A percentile compares a stretch with the other conserved stretches of the same genome.
Conservation (phyloP, 2,797 vertebrate genomes). For the Pantherophis alleghaniensis region DNA sequence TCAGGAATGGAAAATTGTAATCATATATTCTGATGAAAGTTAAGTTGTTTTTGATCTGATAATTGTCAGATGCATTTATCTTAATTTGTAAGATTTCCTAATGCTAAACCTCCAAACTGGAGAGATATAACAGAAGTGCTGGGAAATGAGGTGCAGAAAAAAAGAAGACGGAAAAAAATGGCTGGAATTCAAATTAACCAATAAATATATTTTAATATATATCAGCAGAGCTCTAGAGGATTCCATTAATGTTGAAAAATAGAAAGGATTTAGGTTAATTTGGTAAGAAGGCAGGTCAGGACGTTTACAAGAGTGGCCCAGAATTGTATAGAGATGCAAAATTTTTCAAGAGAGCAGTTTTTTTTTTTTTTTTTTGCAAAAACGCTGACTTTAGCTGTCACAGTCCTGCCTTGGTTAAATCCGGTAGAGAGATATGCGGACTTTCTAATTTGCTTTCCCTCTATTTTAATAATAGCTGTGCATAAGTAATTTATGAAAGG, state of each 20-base stretch:
- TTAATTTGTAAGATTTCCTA: conserved; percentile 80
- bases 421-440: conserved; percentile 98
- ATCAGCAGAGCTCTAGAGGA: conserved; percentile 88
- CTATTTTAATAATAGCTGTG: conserved; percentile 99
- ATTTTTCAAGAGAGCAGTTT: conserved; percentile 84
- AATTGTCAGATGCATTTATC: conserved; percentile 78
- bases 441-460: conserved; percentile 99
- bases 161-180: conserved; percentile 52
- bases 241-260: conserved; percentile 95
- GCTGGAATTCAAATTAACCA: conserved; percentile 85
- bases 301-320: conserved; percentile 87
- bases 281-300: conserved; percentile 97
- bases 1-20: conserved; percentile 73
- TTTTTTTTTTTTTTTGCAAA: conserved; percentile 80
- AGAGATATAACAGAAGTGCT: conserved; percentile 80
- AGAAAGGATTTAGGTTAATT: conserved; percentile 98
- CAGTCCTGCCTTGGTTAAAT: conserved; percentile 94
- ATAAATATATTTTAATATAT: conserved; percentile 90
- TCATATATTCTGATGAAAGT: conserved; percentile 75
- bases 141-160: conserved; percentile 74
- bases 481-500: conserved; percentile 99
- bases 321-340: conserved; percentile 87
- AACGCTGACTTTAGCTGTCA: conserved; percentile 97
- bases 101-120: conserved; percentile 73
- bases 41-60: conserved; percentile 80